Conservation (phyloP, 1,140 invertebrate genomes). For the Zaprionus nigranus region DNA sequence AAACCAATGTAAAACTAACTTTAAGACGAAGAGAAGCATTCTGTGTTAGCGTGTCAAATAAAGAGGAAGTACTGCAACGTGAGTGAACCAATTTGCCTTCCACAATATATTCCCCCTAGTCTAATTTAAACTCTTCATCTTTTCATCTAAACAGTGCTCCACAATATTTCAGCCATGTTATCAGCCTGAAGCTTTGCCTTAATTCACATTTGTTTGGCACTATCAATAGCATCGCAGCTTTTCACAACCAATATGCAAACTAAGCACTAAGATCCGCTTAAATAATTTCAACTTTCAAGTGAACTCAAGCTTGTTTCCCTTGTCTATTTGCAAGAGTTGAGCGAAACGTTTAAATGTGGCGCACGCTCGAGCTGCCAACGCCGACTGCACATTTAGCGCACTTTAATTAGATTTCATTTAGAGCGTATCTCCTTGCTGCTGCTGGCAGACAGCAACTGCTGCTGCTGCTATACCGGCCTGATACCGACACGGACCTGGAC, state of each 20-base stretch:
- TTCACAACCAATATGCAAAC: neutral
- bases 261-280: neutral
- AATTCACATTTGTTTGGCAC: neutral
- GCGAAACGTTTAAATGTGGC: constrained; percentile 30
- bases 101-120: no score
- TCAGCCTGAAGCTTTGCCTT: no score
- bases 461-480: constrained; percentile 16
- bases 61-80: no score
- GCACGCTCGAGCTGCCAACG: constrained; percentile 55
- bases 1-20: no score
- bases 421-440: constrained; percentile 28
- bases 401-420: constrained; percentile 80
- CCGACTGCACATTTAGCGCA: constrained; percentile 61
- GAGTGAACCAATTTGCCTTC: no score
- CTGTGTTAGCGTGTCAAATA: no score
- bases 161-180: no score
- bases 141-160: no score
- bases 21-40: no score
- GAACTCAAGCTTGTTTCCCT: neutral
- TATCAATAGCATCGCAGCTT: neutral
- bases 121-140: no score
- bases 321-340: neutral
- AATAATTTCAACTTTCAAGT: neutral
- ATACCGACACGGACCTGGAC: constrained; percentile 9
- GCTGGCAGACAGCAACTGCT: constrained; percentile 4